A percentile compares a stretch with the other conserved stretches of the same genome.
Evolutionary conservation across 1,140 invertebrate species (phyloP).

Genomic region (Asbolus verrucosus): DNA sequence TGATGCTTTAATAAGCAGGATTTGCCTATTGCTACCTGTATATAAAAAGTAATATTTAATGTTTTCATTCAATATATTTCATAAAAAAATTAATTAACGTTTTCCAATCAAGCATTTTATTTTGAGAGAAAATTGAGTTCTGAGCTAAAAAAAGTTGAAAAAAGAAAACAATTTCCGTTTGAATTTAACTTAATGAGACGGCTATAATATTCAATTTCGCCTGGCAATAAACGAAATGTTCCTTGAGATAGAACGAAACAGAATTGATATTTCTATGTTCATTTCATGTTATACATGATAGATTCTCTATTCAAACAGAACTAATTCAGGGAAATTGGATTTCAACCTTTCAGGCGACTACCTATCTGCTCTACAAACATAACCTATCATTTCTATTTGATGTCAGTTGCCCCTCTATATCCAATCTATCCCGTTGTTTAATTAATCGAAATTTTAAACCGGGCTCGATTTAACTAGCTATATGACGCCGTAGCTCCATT

Average conservation of each 20-base stretch:
- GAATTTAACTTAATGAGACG: slow-evolving; percentile 29
- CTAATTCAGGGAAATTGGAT: slow-evolving; percentile 61
- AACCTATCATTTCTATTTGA: slow-evolving; percentile 57
- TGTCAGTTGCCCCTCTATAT: slow-evolving; percentile 46
- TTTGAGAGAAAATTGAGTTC: slow-evolving; percentile 30
- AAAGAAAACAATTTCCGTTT: slow-evolving; percentile 21
- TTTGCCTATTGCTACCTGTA: too few species aligned
- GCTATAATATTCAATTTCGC: slow-evolving; percentile 22
- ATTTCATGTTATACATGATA: slow-evolving; percentile 53
- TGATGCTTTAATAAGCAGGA: too few species aligned
- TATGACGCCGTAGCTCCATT: slow-evolving; percentile 1
- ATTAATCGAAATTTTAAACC: slow-evolving; percentile 18
- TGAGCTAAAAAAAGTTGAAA: slow-evolving; percentile 4
- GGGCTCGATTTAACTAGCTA: slow-evolving; percentile 13
- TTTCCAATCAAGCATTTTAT: slow-evolving; percentile 20
- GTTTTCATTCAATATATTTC: too few species aligned
- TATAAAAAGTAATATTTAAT: too few species aligned
- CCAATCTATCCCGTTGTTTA: slow-evolving; percentile 18
- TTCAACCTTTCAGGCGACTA: slow-evolving; percentile 54
- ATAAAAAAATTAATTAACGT: slow-evolving; percentile 7
- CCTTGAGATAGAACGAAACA: slow-evolving; percentile 7
- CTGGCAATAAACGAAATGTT: background rate
- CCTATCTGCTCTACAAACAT: slow-evolving; percentile 57
- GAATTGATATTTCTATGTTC: slow-evolving; percentile 44
- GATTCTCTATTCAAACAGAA: slow-evolving; percentile 61